Evolutionary conservation across 2,888 invertebrate species (phyloP), one percentile per base, ranked within the genome.

Genomic region (Adineta ricciae): DNA sequence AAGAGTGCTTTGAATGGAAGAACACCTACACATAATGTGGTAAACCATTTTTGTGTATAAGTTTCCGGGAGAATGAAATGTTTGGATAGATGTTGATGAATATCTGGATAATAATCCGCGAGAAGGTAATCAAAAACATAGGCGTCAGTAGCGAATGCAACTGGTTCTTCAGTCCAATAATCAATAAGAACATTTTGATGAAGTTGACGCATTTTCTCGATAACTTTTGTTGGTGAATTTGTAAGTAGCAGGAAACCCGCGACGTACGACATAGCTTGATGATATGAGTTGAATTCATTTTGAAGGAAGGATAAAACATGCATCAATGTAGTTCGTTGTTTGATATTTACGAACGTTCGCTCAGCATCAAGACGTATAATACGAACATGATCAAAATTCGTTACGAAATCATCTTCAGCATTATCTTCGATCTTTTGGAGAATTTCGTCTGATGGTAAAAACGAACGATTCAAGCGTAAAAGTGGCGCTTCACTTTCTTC

Each of bases 1-100:
- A 78, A 78, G 21, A 78, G 78, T n/a, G 78, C 78, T 41, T 78
- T 24, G 41, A 78, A 78, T 24, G 78, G 78, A 7, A 78, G 24
- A 78, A 78, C 78, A 41, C 24, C 24, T 3, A 78, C 41, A 19
- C 78, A 78, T n/a, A 78, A 41, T 78, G 78, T 41, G 14, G 78
- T 41, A 19, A 78, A 78, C 78, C 78, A 78, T 78, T 78, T 78
- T 78, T 78, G 78, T n/a, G 21, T 24, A n/a, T 41, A 78, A 14
- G 78, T 78, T 78, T 78, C 78, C 0, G 78, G 78, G 0, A 78
- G 14, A 41, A 78, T 78, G 14, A n/a, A 41, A 41, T 78, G n/a
- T 41, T 38, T 78, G 11, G 14, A 11, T 41, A 78, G 24, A 78
- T 78, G 78, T 41, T 78, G 4, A n/a, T 78, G 38, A 41, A 78